Evolutionary conservation across 2,888 invertebrate genomes (phyloP).

Genomic region (Leptinotarsa rubiginosa): DNA sequence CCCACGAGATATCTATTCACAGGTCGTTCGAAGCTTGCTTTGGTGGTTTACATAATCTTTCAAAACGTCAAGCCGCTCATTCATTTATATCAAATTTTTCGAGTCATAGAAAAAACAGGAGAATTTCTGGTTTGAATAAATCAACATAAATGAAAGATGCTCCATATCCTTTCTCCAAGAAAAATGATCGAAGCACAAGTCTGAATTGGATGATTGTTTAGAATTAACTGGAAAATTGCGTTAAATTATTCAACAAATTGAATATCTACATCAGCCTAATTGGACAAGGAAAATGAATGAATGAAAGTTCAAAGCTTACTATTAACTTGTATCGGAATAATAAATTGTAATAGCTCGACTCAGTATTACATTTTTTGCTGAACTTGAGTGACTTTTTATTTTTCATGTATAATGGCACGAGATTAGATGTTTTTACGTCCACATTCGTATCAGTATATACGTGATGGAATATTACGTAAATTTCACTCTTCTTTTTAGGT

Average conservation of each 20-base stretch:
- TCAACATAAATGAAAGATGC: background rate
- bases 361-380: constrained; percentile 5
- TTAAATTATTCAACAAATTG: constrained; percentile 10
- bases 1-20: constrained; percentile 2
- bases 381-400: background rate
- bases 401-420: background rate
- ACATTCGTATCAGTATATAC: background rate
- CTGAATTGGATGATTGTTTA: background rate
- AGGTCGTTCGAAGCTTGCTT: background rate
- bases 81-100: background rate
- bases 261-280: constrained; percentile 8
- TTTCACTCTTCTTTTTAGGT: background rate
- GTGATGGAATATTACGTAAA: background rate
- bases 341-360: background rate
- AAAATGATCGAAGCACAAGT: background rate
- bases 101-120: too few relatives aligned
- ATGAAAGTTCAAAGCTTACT: background rate
- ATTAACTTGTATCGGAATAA: background rate
- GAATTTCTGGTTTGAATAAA: too few relatives aligned
- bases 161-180: background rate
- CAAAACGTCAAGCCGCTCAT: background rate
- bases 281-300: background rate
- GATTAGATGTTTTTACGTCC: constrained; percentile 1
- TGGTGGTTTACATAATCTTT: constrained; percentile 10
- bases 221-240: constrained; percentile 1